Conservation (phyloP, 2,113 vertebrate genomes). For the Odontophorus gujanensis region DNA sequence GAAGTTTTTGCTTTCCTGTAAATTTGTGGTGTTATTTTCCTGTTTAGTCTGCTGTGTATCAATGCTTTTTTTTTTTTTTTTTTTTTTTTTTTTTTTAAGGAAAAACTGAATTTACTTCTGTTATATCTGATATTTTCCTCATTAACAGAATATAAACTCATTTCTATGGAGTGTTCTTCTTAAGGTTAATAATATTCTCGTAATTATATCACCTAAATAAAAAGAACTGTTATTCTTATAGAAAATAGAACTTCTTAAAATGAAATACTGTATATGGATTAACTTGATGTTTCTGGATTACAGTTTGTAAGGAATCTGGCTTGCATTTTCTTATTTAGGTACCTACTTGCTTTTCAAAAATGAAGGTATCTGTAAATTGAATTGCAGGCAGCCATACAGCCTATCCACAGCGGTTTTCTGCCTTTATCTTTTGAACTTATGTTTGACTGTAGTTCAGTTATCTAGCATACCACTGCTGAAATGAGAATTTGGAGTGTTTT, state of each 20-base stretch:
- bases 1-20: background rate
- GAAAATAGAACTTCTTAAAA: background rate
- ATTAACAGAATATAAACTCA: background rate
- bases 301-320: background rate
- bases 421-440: background rate
- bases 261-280: background rate
- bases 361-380: background rate
- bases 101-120: background rate
- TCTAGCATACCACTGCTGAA: background rate
- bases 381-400: background rate
- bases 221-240: background rate
- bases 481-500: background rate
- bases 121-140: background rate
- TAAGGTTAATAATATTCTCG: background rate
- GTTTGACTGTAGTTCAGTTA: background rate
- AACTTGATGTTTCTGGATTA: background rate
- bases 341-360: background rate
- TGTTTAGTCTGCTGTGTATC: background rate
- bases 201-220: background rate
- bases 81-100: background rate
- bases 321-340: background rate
- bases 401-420: background rate
- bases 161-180: background rate
- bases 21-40: background rate
- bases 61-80: background rate